phyloP scores from a whole-genome alignment of 2,888 invertebrate genomes.

The Chloroclystis v-ata region DNA sequence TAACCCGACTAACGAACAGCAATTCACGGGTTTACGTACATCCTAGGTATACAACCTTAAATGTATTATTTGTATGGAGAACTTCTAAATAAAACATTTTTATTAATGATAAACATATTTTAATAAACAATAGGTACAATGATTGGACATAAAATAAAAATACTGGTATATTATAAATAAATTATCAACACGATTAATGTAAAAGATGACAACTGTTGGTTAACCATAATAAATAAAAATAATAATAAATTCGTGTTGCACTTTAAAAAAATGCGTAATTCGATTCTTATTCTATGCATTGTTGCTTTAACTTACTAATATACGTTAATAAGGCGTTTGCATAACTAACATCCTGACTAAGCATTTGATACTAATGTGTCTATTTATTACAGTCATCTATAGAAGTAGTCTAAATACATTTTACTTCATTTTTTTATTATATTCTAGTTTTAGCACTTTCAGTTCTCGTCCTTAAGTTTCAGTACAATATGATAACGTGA shows the following conservation, averaged over 20 bases:
- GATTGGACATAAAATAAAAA: constrained; percentile 7
- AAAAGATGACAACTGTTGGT: too few relatives aligned
- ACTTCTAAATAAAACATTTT: not conserved
- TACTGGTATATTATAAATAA: constrained; percentile 1
- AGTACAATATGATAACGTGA: not conserved
- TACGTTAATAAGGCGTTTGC: constrained; percentile 20
- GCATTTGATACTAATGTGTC: too few relatives aligned
- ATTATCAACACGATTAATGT: too few relatives aligned
- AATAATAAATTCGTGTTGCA: constrained; percentile 18
- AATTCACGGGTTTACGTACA: too few relatives aligned
- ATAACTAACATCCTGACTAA: not conserved
- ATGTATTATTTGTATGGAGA: too few relatives aligned
- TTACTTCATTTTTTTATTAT: too few relatives aligned
- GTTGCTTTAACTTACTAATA: constrained; percentile 21
- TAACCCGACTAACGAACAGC: too few relatives aligned
- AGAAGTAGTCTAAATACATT: too few relatives aligned
- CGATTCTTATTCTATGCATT: constrained; percentile 27
- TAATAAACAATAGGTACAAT: constrained; percentile 17
- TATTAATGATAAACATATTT: constrained; percentile 27
- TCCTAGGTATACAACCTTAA: too few relatives aligned
- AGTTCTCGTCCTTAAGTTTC: too few relatives aligned
- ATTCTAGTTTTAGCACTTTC: too few relatives aligned
- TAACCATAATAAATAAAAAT: constrained; percentile 17
- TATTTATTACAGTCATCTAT: too few relatives aligned
- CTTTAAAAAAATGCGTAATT: constrained; percentile 24